Conservation (phyloP, 2,113 vertebrate genomes). For the Lepisosteus osseus region DNA sequence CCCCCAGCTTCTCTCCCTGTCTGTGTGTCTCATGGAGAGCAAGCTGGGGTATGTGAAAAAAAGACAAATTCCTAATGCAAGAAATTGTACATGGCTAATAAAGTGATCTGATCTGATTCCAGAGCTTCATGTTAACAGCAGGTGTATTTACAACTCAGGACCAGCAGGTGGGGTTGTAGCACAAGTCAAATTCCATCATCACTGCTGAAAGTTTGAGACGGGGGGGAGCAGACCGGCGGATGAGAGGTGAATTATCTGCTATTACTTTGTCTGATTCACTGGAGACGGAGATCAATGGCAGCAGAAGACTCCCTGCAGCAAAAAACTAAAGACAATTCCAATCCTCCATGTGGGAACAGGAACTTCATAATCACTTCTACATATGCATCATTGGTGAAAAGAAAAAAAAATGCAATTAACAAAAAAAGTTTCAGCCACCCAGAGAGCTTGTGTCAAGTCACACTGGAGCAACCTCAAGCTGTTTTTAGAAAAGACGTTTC, state of each 20-base stretch:
- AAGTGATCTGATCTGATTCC: no score
- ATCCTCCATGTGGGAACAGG: constrained; percentile 31
- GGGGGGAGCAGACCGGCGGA: not conserved
- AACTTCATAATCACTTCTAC: constrained; percentile 47
- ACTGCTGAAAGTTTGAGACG: not conserved
- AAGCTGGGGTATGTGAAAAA: no score
- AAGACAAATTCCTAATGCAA: no score
- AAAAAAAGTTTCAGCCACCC: constrained; percentile 42
- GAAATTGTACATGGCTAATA: no score
- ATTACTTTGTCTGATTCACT: not conserved
- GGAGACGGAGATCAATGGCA: constrained; percentile 58
- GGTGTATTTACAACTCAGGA: not conserved
- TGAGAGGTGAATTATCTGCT: not conserved
- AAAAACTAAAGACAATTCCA: constrained; percentile 46
- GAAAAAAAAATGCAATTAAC: constrained; percentile 45
- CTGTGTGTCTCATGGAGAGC: no score
- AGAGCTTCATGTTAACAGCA: not conserved
- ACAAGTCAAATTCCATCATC: constrained; percentile 9
- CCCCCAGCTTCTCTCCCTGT: no score
- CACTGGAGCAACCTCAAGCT: constrained; percentile 4
- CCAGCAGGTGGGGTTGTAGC: constrained; percentile 38
- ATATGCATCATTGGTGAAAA: constrained; percentile 44
- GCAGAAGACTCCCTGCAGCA: constrained; percentile 53
- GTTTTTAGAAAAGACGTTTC: no score
- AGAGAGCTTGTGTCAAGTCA: constrained; percentile 32